Base-by-base conservation (phyloP, 2,113 vertebrate genomes). In the Speoplatyrhinus poulsoni region DNA sequence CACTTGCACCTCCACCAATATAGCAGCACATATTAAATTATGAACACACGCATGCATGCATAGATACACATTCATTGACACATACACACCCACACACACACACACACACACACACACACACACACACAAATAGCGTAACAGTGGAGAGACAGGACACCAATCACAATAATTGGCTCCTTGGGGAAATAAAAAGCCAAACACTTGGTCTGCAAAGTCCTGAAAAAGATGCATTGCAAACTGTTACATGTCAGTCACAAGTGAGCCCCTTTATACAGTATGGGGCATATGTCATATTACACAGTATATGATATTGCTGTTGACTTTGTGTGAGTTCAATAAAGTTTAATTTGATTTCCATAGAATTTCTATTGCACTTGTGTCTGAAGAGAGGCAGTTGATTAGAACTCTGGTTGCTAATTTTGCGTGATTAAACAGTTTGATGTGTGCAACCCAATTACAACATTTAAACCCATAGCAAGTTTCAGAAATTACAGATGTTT, bases 111-210 rank as follows among this genome's bases (percentile, higher is more conserved):
- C 60, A 46, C 60, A 46, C 60, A 46, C 52, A 48, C n/a, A 58
- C 55, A 62, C 65, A 68, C 55, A 59, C 60, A 46, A 48, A 55
- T 62, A 61, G 54, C 55, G 58, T 36, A 53, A 64, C 64, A 70
- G 63, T 72, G 57, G 71, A 80, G 80, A 81, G 67, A 83, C 82
- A 87, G 81, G 76, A 80, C 66, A 86, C 73, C 85, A 85, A 81
- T 84, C 81, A 86, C 75, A 83, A 80, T 91, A 91, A 92, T 93
- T 90, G 84, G 85, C 60, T 87, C 87, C 83, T 82, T 49, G 62
- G 89, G 85, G 87, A 88, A 85, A 84, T 80, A 72, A 81, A 81
- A 80, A 77, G 49, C 62, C 72, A 70, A 76, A 46, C 55, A 75
- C 69, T 48, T 66, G 77, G 54, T 65, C 75, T 72, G 60, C 71